phyloP scores from a whole-genome alignment of 2,888 invertebrate genomes.

The Scaptomyza parva region DNA sequence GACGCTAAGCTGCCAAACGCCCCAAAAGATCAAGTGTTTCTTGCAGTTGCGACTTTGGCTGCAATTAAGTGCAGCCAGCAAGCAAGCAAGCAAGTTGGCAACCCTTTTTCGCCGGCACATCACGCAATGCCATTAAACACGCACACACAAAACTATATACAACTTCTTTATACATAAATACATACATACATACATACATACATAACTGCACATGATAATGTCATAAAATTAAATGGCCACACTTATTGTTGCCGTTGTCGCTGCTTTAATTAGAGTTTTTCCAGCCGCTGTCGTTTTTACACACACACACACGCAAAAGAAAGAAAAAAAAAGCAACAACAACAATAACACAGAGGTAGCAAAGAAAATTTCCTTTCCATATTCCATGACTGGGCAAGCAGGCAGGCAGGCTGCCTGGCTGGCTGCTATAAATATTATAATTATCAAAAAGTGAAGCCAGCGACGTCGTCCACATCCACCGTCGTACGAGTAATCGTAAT shows the following conservation, averaged over 20 bases:
- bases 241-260: constrained; percentile 63
- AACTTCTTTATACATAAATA: constrained; percentile 1
- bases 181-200: constrained; percentile 13
- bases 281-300: constrained; percentile 55
- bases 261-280: constrained; percentile 77
- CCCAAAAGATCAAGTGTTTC: constrained; percentile 42
- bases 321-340: constrained; percentile 18
- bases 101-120: constrained; percentile 43
- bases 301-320: constrained; percentile 22
- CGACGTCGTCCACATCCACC: constrained; percentile 36
- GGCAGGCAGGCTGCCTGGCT: constrained; percentile 20
- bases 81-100: constrained; percentile 38
- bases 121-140: constrained; percentile 53
- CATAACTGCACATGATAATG: constrained; percentile 78
- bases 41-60: constrained; percentile 50
- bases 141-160: constrained; percentile 23
- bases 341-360: too few species aligned
- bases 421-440: constrained; percentile 78
- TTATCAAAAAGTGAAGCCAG: constrained; percentile 77
- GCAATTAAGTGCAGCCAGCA: constrained; percentile 56
- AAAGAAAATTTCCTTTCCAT: constrained; percentile 61
- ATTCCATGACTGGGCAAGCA: constrained; percentile 21
- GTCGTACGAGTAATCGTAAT: constrained; percentile 72
- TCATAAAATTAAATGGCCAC: constrained; percentile 81
- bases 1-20: constrained; percentile 58